Evolutionary conservation across 92 coral and sea anemone species (phyloP).

Genomic region (Phenganax marumi): DNA sequence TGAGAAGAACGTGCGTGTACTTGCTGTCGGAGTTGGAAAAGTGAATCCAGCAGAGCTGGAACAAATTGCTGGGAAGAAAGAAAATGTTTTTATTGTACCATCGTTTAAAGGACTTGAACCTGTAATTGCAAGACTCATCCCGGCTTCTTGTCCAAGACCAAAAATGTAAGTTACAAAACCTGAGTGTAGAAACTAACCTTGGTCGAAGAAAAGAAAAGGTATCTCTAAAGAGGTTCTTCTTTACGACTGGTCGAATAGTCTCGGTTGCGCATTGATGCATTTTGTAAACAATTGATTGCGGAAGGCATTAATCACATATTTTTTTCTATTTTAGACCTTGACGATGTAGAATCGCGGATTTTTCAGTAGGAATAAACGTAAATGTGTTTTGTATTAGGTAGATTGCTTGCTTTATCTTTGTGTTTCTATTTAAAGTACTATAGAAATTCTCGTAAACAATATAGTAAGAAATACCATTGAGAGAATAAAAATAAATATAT

Average conservation of each 20-base stretch:
- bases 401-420: not conserved
- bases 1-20: constrained; percentile 4
- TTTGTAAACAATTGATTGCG: not conserved
- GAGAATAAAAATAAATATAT: too few relatives aligned
- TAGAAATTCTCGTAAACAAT: not conserved
- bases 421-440: constrained; percentile 10
- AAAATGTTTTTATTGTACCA: constrained; percentile 14
- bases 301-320: not conserved
- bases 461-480: too few relatives aligned
- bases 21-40: constrained; percentile 33
- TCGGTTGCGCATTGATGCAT: not conserved
- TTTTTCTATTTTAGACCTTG: constrained; percentile 10
- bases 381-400: not conserved
- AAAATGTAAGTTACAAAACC: not conserved
- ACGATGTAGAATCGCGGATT: not conserved
- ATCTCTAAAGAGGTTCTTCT: too few relatives aligned
- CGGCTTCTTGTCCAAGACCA: constrained; percentile 37
- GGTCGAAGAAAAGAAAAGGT: too few relatives aligned
- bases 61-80: constrained; percentile 15
- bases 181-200: too few relatives aligned
- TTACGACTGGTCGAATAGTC: not conserved
- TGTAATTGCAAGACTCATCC: constrained; percentile 31
- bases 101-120: constrained; percentile 31
- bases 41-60: not conserved
- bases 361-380: not conserved